Percentiles rank a stretch among this genome's conserved stretches.
Evolutionary conservation across 2,888 invertebrate genomes (phyloP).

Genomic region (Oconnorella tubifera): DNA sequence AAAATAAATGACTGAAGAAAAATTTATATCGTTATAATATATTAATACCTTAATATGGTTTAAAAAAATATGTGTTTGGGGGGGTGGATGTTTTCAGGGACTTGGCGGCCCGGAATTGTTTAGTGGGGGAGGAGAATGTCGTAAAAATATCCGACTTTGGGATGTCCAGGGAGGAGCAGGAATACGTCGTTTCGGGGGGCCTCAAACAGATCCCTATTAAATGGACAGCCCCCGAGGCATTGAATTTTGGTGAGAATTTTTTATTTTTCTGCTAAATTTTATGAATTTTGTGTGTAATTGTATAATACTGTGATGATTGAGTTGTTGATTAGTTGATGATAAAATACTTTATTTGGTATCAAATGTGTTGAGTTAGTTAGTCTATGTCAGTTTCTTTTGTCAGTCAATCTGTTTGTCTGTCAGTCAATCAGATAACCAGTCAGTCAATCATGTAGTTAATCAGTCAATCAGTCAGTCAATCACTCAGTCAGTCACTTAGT

Average conservation of each 20-base stretch:
- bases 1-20: too few relatives aligned
- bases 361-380: too few relatives aligned
- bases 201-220: constrained; percentile 98
- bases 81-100: constrained; percentile 65
- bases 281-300: constrained; percentile 29
- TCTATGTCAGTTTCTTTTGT: too few relatives aligned
- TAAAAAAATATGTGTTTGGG: too few relatives aligned
- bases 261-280: too few relatives aligned
- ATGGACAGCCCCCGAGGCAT: constrained; percentile 96
- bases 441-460: too few relatives aligned
- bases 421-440: too few relatives aligned
- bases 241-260: constrained; percentile 76
- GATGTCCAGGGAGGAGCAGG: constrained; percentile 94
- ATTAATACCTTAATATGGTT: too few relatives aligned
- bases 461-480: too few relatives aligned
- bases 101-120: constrained; percentile 89
- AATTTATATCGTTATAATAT: too few relatives aligned
- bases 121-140: constrained; percentile 71
- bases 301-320: not conserved
- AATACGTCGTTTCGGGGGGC: constrained; percentile 92
- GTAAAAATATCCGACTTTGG: constrained; percentile 98
- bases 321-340: not conserved
- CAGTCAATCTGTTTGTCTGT: too few relatives aligned
- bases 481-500: too few relatives aligned
- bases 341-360: not conserved